phyloP scores from a whole-genome alignment of 2,113 vertebrate species.

The Panthera leo region DNA sequence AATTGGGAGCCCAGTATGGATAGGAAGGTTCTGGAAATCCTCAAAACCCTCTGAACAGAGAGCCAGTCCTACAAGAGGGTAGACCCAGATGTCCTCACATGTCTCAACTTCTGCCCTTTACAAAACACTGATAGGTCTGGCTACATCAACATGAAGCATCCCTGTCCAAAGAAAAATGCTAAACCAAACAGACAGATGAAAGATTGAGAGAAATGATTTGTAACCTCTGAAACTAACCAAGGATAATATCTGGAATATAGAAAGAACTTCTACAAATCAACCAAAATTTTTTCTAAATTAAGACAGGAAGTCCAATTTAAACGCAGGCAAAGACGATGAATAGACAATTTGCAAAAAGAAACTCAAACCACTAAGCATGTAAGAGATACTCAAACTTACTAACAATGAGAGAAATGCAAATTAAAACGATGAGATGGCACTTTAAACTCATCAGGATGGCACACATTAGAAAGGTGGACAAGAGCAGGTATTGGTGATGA shows the following conservation, averaged over 20 bases:
- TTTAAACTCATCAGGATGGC: neutral
- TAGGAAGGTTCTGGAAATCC: neutral
- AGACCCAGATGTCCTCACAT: accelerated
- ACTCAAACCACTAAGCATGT: neutral
- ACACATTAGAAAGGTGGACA: neutral
- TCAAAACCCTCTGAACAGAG: neutral
- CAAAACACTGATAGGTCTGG: neutral
- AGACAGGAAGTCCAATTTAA: neutral
- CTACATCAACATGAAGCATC: neutral
- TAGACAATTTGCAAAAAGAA: neutral
- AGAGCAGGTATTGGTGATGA: neutral
- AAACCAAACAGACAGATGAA: neutral
- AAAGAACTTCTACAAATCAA: neutral
- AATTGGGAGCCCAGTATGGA: neutral
- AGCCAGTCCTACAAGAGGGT: neutral
- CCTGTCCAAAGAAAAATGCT: neutral
- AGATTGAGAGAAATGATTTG: neutral
- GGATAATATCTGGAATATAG: neutral
- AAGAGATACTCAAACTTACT: neutral
- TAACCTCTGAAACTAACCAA: neutral
- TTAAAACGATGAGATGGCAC: neutral
- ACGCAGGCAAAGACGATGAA: neutral
- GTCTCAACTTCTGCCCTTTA: neutral
- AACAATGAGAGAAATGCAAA: neutral
- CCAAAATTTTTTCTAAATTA: neutral